phyloP scores from a whole-genome alignment of 2,888 invertebrate genomes.

The Gnatocerus cornutus region DNA sequence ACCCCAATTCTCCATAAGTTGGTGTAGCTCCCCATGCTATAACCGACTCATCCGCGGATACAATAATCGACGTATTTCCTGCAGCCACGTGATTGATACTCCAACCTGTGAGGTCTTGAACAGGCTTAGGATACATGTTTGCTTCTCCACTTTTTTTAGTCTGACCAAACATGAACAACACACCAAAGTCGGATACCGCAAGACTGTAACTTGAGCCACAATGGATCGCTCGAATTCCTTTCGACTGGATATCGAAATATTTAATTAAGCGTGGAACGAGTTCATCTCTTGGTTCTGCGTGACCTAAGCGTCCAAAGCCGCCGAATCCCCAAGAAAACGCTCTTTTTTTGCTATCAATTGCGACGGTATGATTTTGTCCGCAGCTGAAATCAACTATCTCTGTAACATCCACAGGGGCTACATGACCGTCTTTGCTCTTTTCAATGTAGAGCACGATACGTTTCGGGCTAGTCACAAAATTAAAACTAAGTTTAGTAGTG shows the following conservation, averaged over 20 bases:
- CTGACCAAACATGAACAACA: slow-evolving; percentile 90
- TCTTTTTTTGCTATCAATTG: slow-evolving; percentile 90
- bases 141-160: slow-evolving; percentile 95
- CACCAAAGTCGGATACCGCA: slow-evolving; percentile 85
- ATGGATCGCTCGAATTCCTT: slow-evolving; percentile 86
- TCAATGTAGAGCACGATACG: slow-evolving; percentile 90
- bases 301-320: slow-evolving; percentile 94
- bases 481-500: slow-evolving; percentile 89
- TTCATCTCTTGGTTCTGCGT: slow-evolving; percentile 94
- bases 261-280: slow-evolving; percentile 87
- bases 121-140: slow-evolving; percentile 96
- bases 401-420: slow-evolving; percentile 87
- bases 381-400: slow-evolving; percentile 93
- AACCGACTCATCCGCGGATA: slow-evolving; percentile 92
- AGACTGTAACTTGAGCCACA: slow-evolving; percentile 92
- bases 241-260: slow-evolving; percentile 88
- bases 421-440: slow-evolving; percentile 89
- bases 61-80: slow-evolving; percentile 87
- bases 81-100: slow-evolving; percentile 89
- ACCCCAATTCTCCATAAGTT: slow-evolving; percentile 93
- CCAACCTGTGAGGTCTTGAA: slow-evolving; percentile 96
- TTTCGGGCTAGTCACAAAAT: slow-evolving; percentile 89
- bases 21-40: slow-evolving; percentile 97
- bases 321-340: slow-evolving; percentile 97
- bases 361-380: slow-evolving; percentile 93